Base-by-base conservation (phyloP, 2,797 vertebrate species). In the Gymnopithys bicolor region DNA sequence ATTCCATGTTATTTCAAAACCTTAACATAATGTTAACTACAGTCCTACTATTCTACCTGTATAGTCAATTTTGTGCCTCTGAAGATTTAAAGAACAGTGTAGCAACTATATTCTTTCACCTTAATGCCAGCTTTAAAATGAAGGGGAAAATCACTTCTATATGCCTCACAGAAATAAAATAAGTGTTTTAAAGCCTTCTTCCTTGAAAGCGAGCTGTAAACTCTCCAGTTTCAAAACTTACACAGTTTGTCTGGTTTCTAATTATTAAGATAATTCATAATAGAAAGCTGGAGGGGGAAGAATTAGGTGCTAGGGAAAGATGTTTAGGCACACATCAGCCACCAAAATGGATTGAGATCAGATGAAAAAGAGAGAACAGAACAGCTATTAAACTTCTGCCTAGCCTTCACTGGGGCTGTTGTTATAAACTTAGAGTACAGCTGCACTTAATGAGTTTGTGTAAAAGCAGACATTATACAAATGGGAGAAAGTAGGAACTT, bases 361-460 rank as follows among this genome's bases (percentile, higher is more conserved):
- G 79, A 93, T 11, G 46, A 93, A 86, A 94, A 90, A 52, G 79
- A 86, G 85, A 87, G 92, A 93, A 87, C 84, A 94, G 89, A 84
- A 86, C 3, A 5, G 43, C 91, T 95, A 89, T 96, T 95, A 92
- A 95, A 70, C 21, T 84, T 82, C 84, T 76, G 43, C 79, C 63
- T 62, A 18, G 33, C 74, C 89, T 93, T 94, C 91, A 94, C 68
- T 86, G 60, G 46, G 41, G 33, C 82, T 91, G 78, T 91, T 95
- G 82, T 95, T 94, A 93, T 49, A 87, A 93, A 90, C 69, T 95
- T 95, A 43, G 94, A 97, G 93, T 90, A 83, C 94, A 96, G 95
- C 96, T 97, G 91, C 85, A 88, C 87, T 97, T 96, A 97, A 96
- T 96, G 96, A 97, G 91, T 95, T 95, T 96, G 92, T 95, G 64